A percentile compares a stretch with the other conserved stretches of the same genome.
phyloP scores from a whole-genome alignment of 92 coral and sea anemone species.

The Ricordea florida region DNA sequence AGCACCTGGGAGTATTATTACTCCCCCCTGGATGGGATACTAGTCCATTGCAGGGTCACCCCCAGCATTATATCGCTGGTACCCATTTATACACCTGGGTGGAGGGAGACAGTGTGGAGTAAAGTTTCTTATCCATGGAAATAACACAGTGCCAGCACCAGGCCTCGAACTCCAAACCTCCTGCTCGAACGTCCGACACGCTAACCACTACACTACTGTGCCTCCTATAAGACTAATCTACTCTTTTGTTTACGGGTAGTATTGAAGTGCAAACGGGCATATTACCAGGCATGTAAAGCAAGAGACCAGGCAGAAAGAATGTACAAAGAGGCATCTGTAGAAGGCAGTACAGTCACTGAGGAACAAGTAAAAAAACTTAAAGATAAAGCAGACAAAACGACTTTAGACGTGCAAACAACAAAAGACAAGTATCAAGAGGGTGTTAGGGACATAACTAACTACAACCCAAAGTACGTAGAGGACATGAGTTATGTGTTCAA shows the following conservation, averaged over 20 bases:
- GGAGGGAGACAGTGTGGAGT: too few species aligned
- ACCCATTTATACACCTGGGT: too few species aligned
- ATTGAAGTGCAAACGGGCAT: constrained; percentile 75
- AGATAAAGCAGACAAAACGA: constrained; percentile 71
- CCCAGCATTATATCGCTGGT: too few species aligned
- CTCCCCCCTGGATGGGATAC: too few species aligned
- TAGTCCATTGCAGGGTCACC: too few species aligned
- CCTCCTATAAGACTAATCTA: neutral
- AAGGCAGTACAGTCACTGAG: constrained; percentile 54
- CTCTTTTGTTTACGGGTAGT: constrained; percentile 28
- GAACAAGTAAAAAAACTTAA: constrained; percentile 84
- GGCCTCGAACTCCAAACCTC: too few species aligned
- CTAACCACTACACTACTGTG: too few species aligned
- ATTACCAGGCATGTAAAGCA: constrained; percentile 77
- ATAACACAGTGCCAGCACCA: too few species aligned
- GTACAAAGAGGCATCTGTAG: constrained; percentile 51
- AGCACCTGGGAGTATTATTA: too few species aligned
- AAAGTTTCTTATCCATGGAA: too few species aligned
- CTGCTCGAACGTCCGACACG: too few species aligned
- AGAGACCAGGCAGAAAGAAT: constrained; percentile 77
- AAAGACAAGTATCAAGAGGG: constrained; percentile 76
- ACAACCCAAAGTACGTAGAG: constrained; percentile 84
- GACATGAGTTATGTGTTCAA: constrained; percentile 85
- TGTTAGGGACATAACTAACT: constrained; percentile 76
- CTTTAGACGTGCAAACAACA: constrained; percentile 44